Conservation (phyloP, 2,888 invertebrate species). For the Germaria angustata region DNA sequence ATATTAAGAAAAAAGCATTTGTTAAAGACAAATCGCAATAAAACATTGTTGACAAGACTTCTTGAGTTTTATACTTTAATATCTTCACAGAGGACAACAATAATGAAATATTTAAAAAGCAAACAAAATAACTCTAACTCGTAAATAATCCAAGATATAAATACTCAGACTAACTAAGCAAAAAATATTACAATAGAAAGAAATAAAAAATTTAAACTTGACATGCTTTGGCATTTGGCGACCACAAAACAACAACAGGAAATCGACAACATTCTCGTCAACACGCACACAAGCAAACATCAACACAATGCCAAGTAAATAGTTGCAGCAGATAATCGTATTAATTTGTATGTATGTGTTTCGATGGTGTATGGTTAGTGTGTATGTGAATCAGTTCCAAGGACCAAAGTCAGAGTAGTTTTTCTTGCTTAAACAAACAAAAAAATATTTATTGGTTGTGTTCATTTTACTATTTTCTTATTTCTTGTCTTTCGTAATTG, state of each 20-base stretch:
- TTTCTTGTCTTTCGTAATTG: no score
- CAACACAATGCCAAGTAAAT: neutral
- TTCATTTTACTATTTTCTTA: neutral
- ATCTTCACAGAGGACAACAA: neutral
- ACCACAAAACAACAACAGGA: constrained; percentile 58
- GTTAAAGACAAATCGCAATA: neutral
- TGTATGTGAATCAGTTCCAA: neutral
- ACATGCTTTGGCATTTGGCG: constrained; percentile 62
- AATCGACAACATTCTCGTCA: neutral
- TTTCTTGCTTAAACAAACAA: constrained; percentile 42
- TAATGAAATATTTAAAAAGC: neutral
- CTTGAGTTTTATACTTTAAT: neutral
- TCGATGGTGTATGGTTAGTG: neutral
- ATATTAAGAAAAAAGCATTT: neutral
- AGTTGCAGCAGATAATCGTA: constrained; percentile 3
- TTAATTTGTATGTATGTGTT: constrained; percentile 5
- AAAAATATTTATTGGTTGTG: constrained; percentile 60
- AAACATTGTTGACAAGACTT: neutral
- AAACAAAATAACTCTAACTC: no score
- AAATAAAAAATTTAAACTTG: constrained; percentile 59
- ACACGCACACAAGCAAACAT: neutral
- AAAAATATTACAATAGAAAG: constrained; percentile 5
- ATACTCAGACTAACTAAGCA: neutral
- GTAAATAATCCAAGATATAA: no score
- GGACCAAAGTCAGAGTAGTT: constrained; percentile 39